These are phyloP conservation scores for Salminus brasiliensis DNA, from an alignment of 2,113 vertebrate species.

Conservation along the genomic window DNA sequence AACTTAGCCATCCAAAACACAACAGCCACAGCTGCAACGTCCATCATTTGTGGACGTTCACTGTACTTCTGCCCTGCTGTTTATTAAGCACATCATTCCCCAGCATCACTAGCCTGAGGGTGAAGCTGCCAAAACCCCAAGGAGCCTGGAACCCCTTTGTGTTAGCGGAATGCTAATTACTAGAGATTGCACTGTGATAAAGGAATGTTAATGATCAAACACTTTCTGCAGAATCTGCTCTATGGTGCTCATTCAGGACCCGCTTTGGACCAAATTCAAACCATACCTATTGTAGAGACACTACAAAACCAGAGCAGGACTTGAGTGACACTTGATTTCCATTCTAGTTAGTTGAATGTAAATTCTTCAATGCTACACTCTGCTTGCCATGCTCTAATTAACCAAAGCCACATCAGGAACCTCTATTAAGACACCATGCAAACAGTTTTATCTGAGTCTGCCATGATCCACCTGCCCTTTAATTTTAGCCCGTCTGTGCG, in stretches of 20 bases:
- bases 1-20: background rate
- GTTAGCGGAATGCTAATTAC: constrained; percentile 21
- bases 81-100: constrained; percentile 26
- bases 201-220: constrained; percentile 4
- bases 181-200: background rate
- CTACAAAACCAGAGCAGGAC: background rate
- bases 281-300: background rate
- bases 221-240: background rate
- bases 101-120: constrained; percentile 9
- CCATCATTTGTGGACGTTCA: background rate
- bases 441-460: background rate
- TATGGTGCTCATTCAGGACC: background rate
- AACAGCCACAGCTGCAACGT: background rate
- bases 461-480: background rate
- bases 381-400: background rate
- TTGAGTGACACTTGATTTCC: background rate
- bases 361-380: background rate
- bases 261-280: background rate
- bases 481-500: constrained; percentile 10
- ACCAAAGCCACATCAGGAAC: background rate
- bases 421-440: background rate
- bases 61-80: background rate
- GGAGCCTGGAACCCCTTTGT: background rate
- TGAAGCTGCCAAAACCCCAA: constrained; percentile 9
- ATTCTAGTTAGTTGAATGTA: background rate